phyloP scores from a whole-genome alignment of 2,888 invertebrate species.

The Zaprionus lineosus region DNA sequence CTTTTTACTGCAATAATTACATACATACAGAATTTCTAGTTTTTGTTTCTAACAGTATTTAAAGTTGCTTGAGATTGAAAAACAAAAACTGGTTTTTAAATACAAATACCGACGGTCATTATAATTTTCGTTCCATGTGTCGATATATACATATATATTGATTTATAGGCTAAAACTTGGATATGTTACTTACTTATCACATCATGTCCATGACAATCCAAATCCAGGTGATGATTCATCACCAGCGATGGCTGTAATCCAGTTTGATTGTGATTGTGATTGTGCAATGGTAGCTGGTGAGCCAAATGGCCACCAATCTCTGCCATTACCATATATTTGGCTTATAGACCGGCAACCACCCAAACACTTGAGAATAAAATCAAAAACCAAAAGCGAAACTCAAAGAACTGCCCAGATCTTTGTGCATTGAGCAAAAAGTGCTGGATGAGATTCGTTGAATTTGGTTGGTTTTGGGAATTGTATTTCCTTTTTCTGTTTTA shows the following conservation, averaged over 20 bases:
- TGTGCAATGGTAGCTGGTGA: constrained; percentile 86
- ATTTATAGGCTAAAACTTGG: constrained; percentile 1
- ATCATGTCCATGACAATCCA: constrained; percentile 83
- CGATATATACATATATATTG: constrained; percentile 6
- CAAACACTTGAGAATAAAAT: constrained; percentile 55
- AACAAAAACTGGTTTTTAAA: constrained; percentile 26
- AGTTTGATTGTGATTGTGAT: constrained; percentile 84
- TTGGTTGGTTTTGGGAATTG: constrained; percentile 3
- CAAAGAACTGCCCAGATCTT: constrained; percentile 27
- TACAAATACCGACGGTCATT: constrained; percentile 29
- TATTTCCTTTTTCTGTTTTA: constrained; percentile 5
- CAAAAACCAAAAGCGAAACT: constrained; percentile 38
- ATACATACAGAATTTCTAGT: too few species aligned
- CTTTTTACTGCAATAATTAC: too few species aligned
- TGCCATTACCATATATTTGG: constrained; percentile 86
- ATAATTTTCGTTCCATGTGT: too few species aligned
- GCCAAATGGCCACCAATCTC: constrained; percentile 87
- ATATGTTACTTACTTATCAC: constrained; percentile 80
- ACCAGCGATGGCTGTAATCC: constrained; percentile 86
- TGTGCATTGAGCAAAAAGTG: constrained; percentile 58
- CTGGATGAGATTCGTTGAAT: too few species aligned
- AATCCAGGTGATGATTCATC: constrained; percentile 85
- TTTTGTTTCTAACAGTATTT: too few species aligned
- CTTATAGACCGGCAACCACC: constrained; percentile 74
- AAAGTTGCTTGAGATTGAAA: too few species aligned